Conservation (phyloP, 2,113 vertebrate species). For the Crotalus horridus region DNA sequence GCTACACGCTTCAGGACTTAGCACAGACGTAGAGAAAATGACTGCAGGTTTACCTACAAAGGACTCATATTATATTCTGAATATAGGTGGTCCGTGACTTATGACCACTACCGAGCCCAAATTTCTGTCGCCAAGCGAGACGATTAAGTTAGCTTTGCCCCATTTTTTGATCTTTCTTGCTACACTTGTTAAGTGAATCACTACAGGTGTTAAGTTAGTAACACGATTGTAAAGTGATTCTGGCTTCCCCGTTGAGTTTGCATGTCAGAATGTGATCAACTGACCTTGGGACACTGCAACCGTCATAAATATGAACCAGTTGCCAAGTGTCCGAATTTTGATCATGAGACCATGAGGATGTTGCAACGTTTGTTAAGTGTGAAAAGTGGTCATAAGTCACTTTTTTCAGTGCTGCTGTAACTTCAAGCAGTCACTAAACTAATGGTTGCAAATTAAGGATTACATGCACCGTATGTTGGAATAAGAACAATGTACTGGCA, state of each 20-base stretch:
- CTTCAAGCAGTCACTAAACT: neutral
- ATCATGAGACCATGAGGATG: no score
- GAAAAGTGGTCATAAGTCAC: neutral
- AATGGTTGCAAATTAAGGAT: neutral
- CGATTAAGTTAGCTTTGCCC: no score
- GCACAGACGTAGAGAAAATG: neutral
- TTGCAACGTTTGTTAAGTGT: neutral
- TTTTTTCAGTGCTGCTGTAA: neutral
- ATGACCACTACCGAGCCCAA: neutral
- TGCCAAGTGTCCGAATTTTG: no score
- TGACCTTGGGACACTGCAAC: no score
- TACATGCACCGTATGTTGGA: neutral
- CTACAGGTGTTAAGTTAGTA: no score
- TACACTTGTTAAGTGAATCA: no score
- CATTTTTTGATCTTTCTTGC: no score
- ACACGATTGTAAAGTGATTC: no score
- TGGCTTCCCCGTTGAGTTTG: no score
- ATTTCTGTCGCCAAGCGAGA: no score
- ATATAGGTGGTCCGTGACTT: neutral
- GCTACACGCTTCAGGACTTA: neutral
- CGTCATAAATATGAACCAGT: no score
- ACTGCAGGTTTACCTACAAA: neutral
- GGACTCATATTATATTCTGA: neutral
- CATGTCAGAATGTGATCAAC: no score
- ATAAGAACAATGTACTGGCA: neutral